Conservation (phyloP, 2,797 vertebrate species). For the Sebastes hubbsi region DNA sequence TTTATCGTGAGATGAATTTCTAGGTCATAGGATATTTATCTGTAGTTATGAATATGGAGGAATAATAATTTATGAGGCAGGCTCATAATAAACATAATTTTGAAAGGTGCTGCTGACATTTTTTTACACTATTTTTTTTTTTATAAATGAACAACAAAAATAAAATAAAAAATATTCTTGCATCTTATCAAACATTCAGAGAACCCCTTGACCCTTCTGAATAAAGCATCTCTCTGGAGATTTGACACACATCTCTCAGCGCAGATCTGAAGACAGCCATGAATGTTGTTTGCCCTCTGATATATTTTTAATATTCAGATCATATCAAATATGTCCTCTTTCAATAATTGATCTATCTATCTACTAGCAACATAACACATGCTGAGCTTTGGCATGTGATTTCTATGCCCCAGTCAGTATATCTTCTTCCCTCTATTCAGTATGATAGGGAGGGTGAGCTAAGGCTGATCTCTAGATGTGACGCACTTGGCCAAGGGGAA, state of each 20-base stretch:
- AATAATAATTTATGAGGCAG: constrained; percentile 58
- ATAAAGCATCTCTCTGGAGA: constrained; percentile 77
- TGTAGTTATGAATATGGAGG: constrained; percentile 67
- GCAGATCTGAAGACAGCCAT: constrained; percentile 75
- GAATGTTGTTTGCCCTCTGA: constrained; percentile 79
- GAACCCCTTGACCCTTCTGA: constrained; percentile 76
- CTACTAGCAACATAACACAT: constrained; percentile 73
- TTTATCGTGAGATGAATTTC: constrained; percentile 60
- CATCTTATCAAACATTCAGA: constrained; percentile 73
- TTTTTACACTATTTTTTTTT: constrained; percentile 31
- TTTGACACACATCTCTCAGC: constrained; percentile 80
- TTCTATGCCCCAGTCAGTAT: constrained; percentile 55
- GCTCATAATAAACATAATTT: constrained; percentile 66
- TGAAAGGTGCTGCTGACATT: constrained; percentile 67
- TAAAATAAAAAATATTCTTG: constrained; percentile 55
- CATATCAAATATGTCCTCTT: constrained; percentile 76
- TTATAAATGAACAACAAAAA: constrained; percentile 61
- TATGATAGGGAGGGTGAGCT: constrained; percentile 39
- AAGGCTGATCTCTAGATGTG: constrained; percentile 37
- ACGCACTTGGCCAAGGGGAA: constrained; percentile 51
- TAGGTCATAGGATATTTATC: constrained; percentile 68
- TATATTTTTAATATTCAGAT: constrained; percentile 83
- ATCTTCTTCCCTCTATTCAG: constrained; percentile 37
- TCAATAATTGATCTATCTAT: constrained; percentile 80
- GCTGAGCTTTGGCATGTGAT: constrained; percentile 69